Evolutionary conservation across 1,140 invertebrate genomes (phyloP).

Genomic region (Anastrepha ludens): DNA sequence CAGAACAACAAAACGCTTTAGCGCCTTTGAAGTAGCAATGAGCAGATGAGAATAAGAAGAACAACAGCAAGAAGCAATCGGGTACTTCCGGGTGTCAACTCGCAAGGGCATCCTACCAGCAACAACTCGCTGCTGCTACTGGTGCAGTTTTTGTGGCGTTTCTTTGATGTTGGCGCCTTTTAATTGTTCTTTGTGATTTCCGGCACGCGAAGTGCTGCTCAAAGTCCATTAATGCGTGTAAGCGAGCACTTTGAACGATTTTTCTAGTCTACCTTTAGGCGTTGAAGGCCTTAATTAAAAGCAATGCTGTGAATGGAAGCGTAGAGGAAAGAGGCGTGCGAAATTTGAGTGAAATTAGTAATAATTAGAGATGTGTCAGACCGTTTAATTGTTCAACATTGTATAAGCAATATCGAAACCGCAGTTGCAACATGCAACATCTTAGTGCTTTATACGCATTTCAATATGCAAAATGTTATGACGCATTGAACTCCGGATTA

Average conservation of each 20-base stretch:
- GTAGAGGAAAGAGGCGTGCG: neutral
- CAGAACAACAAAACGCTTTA: constrained; percentile 3
- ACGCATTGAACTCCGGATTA: neutral
- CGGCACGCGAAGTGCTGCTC: neutral
- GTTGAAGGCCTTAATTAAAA: constrained; percentile 25
- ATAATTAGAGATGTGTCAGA: neutral
- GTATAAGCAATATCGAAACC: neutral
- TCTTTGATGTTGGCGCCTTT: constrained; percentile 35
- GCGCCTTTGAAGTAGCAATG: constrained; percentile 35
- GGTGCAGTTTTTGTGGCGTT: neutral
- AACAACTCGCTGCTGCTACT: neutral
- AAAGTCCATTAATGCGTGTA: neutral
- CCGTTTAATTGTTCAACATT: neutral
- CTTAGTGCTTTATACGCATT: neutral
- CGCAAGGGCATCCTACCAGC: neutral
- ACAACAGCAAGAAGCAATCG: neutral
- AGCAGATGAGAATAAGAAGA: neutral
- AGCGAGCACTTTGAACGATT: neutral
- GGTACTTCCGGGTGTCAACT: constrained; percentile 8
- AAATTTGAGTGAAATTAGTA: neutral
- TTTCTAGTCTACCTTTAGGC: constrained; percentile 18
- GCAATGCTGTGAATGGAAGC: neutral
- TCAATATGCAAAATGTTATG: neutral
- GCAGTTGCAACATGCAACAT: neutral
- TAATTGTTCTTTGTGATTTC: constrained; percentile 31